phyloP scores from a whole-genome alignment of 1,140 invertebrate species.

The Spodoptera frugiperda region DNA sequence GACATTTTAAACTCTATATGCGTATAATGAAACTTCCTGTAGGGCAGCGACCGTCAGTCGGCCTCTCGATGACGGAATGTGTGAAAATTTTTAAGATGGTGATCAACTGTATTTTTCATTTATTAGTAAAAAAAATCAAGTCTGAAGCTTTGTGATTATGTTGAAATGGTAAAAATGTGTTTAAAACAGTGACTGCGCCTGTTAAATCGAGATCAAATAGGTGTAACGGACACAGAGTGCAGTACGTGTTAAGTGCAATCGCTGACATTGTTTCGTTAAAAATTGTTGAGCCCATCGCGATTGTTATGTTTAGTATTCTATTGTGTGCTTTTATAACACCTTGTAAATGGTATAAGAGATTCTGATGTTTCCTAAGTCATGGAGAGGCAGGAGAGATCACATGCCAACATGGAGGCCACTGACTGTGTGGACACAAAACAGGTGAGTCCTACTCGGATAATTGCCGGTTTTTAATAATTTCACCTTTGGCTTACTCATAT shows the following conservation, averaged over 20 bases:
- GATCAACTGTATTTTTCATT: slow-evolving; percentile 80
- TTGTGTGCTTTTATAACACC: slow-evolving; percentile 72
- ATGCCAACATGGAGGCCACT: slow-evolving; percentile 83
- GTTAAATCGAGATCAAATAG: slow-evolving; percentile 56
- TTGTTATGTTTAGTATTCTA: slow-evolving; percentile 81
- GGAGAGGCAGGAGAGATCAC: slow-evolving; percentile 81
- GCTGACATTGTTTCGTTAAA: slow-evolving; percentile 84
- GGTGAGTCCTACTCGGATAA: slow-evolving; percentile 72
- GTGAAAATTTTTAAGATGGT: slow-evolving; percentile 83
- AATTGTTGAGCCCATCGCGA: slow-evolving; percentile 78
- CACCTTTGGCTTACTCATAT: slow-evolving; percentile 58
- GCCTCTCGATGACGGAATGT: slow-evolving; percentile 85
- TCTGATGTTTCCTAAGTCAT: slow-evolving; percentile 84
- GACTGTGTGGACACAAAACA: slow-evolving; percentile 83
- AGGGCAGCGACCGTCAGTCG: slow-evolving; percentile 83
- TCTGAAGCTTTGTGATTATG: slow-evolving; percentile 64
- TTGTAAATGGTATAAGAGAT: slow-evolving; percentile 76
- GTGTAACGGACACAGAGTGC: slow-evolving; percentile 63
- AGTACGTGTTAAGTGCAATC: slow-evolving; percentile 78
- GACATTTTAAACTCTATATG: slow-evolving; percentile 47
- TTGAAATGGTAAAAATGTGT: slow-evolving; percentile 65
- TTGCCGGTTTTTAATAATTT: slow-evolving; percentile 77
- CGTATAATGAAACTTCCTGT: slow-evolving; percentile 65
- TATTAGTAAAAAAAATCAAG: slow-evolving; percentile 63
- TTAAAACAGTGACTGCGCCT: slow-evolving; percentile 58